A percentile compares a stretch with the other conserved stretches of the same genome.
Conservation (phyloP, 2,113 vertebrate genomes). For the Anhinga anhinga region DNA sequence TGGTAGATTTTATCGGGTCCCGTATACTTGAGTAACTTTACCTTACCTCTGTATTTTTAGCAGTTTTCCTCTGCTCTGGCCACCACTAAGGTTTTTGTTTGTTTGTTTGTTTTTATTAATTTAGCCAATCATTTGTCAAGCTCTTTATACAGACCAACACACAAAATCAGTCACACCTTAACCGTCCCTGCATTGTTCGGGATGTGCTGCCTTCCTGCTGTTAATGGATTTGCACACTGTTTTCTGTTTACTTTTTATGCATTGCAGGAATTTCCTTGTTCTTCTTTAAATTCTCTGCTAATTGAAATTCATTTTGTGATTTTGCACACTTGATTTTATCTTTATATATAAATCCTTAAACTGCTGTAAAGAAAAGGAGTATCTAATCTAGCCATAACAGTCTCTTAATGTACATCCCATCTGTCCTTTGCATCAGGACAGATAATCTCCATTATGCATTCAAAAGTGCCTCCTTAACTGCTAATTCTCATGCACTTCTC, state of each 20-base stretch:
- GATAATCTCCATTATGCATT: constrained; percentile 15
- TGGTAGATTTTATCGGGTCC: background rate
- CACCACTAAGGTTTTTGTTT: background rate
- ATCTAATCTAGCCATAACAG: background rate
- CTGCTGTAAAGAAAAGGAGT: background rate
- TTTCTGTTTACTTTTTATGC: background rate
- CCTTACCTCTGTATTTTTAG: background rate
- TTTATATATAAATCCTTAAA: background rate
- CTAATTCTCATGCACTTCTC: background rate
- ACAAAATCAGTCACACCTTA: background rate
- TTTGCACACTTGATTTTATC: background rate
- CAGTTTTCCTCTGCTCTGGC: background rate
- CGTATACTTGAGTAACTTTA: background rate
- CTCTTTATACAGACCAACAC: background rate
- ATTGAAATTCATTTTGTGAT: background rate
- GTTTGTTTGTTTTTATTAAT: background rate
- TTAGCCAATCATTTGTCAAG: background rate
- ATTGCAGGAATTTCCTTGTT: background rate
- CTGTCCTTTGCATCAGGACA: background rate
- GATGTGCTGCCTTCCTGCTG: background rate
- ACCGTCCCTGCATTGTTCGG: background rate
- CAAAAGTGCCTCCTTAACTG: constrained; percentile 10
- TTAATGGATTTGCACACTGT: background rate
- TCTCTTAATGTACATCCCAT: background rate
- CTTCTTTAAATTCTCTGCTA: background rate